These are phyloP conservation scores for Eulithis testata DNA, from an alignment of 2,888 invertebrate species.

Conservation along the genomic window DNA sequence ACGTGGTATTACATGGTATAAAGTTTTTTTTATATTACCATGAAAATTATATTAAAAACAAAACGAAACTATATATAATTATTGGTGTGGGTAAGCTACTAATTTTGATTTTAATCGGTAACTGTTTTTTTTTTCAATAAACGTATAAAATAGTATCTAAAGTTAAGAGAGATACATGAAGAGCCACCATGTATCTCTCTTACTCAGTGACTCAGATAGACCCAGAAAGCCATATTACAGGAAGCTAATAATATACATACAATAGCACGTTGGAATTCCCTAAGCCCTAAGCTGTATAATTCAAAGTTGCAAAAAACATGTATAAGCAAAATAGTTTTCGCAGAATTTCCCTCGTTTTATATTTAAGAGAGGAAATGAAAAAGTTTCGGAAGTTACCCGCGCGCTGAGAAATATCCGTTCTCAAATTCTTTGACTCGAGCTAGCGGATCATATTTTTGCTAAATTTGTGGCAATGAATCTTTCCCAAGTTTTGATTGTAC, in stretches of 20 bases:
- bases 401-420: slow-evolving; percentile 53
- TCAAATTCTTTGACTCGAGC: slow-evolving; percentile 61
- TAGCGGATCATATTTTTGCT: slow-evolving; percentile 72
- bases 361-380: slow-evolving; percentile 57
- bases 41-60: slow-evolving; percentile 3
- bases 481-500: slow-evolving; percentile 79
- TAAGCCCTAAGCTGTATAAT: slow-evolving; percentile 6
- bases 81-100: too few species aligned
- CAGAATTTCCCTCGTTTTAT: slow-evolving; percentile 49
- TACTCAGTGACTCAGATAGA: too few species aligned
- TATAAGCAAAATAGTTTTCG: slow-evolving; percentile 49
- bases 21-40: neutral
- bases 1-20: too few species aligned
- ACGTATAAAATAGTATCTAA: too few species aligned
- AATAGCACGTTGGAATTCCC: neutral
- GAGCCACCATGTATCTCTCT: too few species aligned
- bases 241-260: too few species aligned
- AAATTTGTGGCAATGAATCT: slow-evolving; percentile 78
- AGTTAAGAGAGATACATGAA: too few species aligned
- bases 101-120: too few species aligned
- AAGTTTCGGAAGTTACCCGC: slow-evolving; percentile 53
- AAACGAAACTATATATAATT: slow-evolving; percentile 1
- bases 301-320: slow-evolving; percentile 26
- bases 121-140: too few species aligned
- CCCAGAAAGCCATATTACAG: too few species aligned